Conservation (phyloP, 2,797 vertebrate species). For the Lithobates pipiens region DNA sequence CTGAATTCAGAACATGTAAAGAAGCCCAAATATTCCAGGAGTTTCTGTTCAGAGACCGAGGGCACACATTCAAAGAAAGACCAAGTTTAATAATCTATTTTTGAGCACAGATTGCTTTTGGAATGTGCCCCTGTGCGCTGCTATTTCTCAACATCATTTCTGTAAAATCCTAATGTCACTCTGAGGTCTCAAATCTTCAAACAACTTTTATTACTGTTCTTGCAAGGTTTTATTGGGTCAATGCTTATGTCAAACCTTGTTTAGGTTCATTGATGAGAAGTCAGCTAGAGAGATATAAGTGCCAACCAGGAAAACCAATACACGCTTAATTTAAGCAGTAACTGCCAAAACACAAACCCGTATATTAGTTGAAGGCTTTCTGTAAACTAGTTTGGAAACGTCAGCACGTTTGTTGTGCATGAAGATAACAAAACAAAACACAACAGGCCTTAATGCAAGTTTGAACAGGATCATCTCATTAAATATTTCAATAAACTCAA, state of each 20-base stretch:
- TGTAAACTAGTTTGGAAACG: not conserved
- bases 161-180: constrained; percentile 33
- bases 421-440: too few species aligned
- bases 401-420: not conserved
- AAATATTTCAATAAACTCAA: too few species aligned
- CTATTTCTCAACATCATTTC: constrained; percentile 43
- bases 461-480: too few species aligned
- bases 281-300: constrained; percentile 24
- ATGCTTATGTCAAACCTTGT: constrained; percentile 35
- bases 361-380: constrained; percentile 32
- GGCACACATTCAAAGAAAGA: constrained; percentile 32
- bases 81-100: constrained; percentile 47
- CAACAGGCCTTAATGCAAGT: too few species aligned
- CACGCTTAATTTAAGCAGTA: constrained; percentile 18
- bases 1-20: constrained; percentile 12
- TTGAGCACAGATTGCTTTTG: constrained; percentile 43
- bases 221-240: constrained; percentile 30
- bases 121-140: constrained; percentile 31
- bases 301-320: constrained; percentile 33
- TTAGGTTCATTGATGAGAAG: constrained; percentile 52
- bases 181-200: constrained; percentile 27
- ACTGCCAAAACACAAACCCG: not conserved
- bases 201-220: constrained; percentile 37
- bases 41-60: constrained; percentile 17
- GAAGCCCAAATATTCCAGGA: constrained; percentile 11